A percentile compares a stretch with the other conserved stretches of the same genome.
Conservation (phyloP, 2,113 vertebrate genomes). For the Rhabdornis inornatus region DNA sequence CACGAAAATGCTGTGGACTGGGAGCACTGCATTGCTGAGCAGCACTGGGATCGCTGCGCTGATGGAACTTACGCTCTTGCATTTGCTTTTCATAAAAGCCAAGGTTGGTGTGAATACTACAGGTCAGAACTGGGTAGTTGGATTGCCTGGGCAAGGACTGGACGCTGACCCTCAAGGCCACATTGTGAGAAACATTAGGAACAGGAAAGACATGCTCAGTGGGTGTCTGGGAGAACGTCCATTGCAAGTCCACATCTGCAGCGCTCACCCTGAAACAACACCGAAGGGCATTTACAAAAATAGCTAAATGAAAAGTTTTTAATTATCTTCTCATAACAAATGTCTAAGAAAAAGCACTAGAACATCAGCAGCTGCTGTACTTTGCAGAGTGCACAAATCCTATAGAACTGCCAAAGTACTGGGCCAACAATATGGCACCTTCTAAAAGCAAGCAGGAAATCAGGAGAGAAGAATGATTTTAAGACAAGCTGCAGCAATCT, state of each 20-base stretch:
- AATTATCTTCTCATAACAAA: not conserved
- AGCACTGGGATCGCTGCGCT: conserved; percentile 21
- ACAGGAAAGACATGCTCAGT: conserved; percentile 95
- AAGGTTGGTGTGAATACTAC: conserved; percentile 92
- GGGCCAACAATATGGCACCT: not conserved
- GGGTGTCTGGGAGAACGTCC: conserved; percentile 92
- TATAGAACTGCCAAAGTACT: not conserved
- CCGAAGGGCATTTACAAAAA: not conserved
- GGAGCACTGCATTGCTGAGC: conserved; percentile 64
- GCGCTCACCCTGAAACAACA: conserved; percentile 87
- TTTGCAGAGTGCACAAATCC: not conserved
- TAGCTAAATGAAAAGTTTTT: not conserved
- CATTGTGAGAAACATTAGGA: conserved; percentile 92
- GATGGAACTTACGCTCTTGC: conserved; percentile 61
- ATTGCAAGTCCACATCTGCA: conserved; percentile 90
- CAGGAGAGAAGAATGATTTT: not conserved
- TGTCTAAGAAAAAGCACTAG: not conserved
- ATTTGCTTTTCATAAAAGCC: conserved; percentile 80
- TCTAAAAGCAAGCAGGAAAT: not conserved
- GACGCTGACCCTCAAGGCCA: conserved; percentile 94
- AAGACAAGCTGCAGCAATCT: not conserved
- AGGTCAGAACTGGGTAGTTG: conserved; percentile 90
- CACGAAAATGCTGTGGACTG: conserved; percentile 75
- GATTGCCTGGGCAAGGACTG: conserved; percentile 96
- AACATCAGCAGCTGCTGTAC: not conserved